phyloP scores from a whole-genome alignment of 2,113 vertebrate genomes.

The Psephotus haematonotus region DNA sequence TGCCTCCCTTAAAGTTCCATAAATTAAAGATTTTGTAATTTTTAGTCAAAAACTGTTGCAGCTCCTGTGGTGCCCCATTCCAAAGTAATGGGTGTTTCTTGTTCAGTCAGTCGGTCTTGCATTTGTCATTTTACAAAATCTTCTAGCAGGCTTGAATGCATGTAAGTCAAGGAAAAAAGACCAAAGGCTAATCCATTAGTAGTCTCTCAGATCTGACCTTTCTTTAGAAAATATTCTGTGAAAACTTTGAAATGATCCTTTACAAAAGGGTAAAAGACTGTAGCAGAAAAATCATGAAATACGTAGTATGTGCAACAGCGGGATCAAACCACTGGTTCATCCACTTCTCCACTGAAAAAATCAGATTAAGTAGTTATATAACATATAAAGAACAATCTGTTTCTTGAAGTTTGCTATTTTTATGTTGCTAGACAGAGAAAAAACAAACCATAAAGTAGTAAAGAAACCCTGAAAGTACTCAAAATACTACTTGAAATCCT shows the following conservation, averaged over 20 bases:
- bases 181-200: slow-evolving; percentile 27
- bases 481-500: neutral
- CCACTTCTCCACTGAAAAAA: neutral
- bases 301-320: neutral
- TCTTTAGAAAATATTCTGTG: neutral
- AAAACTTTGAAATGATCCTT: neutral
- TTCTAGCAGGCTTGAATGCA: neutral
- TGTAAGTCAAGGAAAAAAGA: neutral
- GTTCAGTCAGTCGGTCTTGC: neutral
- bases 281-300: neutral
- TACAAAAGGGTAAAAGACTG: neutral
- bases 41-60: neutral
- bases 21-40: neutral
- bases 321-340: neutral
- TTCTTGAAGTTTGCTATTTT: neutral
- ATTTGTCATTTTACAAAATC: neutral
- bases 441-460: neutral
- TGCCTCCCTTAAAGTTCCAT: neutral
- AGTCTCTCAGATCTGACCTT: slow-evolving; percentile 12
- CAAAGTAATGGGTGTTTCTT: neutral
- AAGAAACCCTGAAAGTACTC: neutral
- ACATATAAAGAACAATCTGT: neutral
- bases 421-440: neutral
- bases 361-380: neutral
- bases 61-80: neutral